Percentiles rank a stretch among this genome's conserved stretches.
Evolutionary conservation across 2,113 vertebrate species (phyloP).

Genomic region (Phyllostomus discolor): DNA sequence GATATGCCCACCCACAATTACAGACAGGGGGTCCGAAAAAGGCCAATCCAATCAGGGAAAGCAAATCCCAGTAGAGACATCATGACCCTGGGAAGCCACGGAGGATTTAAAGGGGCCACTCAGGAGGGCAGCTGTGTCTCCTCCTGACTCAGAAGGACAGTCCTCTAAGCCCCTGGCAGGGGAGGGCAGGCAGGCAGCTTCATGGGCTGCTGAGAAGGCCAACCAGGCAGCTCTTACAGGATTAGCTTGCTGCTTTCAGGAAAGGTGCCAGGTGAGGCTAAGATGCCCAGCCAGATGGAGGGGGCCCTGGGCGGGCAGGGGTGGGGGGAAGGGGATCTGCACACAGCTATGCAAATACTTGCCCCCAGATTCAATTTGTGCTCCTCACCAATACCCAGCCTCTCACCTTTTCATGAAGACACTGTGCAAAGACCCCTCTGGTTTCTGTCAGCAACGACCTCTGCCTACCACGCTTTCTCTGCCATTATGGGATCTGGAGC

Average conservation of each 20-base stretch:
- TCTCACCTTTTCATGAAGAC: not conserved
- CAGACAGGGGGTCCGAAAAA: slow-evolving; percentile 26
- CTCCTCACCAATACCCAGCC: not conserved
- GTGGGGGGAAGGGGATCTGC: not conserved
- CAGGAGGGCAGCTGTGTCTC: slow-evolving; percentile 17
- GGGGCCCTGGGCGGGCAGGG: not conserved
- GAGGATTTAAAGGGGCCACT: slow-evolving; percentile 65
- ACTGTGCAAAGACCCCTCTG: not conserved
- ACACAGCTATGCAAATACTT: not conserved
- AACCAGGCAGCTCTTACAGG: slow-evolving; percentile 56
- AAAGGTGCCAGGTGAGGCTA: slow-evolving; percentile 54
- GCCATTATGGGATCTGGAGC: not conserved
- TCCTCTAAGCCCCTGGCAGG: slow-evolving; percentile 57
- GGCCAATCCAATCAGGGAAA: slow-evolving; percentile 72
- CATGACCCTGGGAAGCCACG: slow-evolving; percentile 50
- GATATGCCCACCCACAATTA: not conserved
- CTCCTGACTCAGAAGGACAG: slow-evolving; percentile 51
- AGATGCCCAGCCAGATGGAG: slow-evolving; percentile 35
- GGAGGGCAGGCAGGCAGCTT: not conserved
- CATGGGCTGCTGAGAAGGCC: slow-evolving; percentile 32
- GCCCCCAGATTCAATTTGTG: not conserved
- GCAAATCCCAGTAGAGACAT: slow-evolving; percentile 68
- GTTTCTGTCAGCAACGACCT: not conserved
- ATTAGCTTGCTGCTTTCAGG: slow-evolving; percentile 65
- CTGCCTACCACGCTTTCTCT: not conserved